phyloP scores from a whole-genome alignment of 30 jellyfish, hydroid and myxozoan species.

The Turritopsis rubra region DNA sequence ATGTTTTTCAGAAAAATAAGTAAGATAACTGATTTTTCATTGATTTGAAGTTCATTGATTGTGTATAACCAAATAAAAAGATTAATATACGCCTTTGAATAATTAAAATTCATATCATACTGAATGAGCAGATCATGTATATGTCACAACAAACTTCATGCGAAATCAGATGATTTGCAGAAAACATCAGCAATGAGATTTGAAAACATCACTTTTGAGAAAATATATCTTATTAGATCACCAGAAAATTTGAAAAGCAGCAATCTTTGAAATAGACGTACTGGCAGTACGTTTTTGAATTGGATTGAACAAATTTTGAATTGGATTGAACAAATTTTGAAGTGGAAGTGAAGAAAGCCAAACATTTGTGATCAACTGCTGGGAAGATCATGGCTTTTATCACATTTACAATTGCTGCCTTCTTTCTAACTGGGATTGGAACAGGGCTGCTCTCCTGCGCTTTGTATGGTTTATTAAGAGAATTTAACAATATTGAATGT shows the following conservation, averaged over 20 bases:
- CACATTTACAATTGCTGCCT: conserved; percentile 32
- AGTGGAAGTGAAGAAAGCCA: too few species aligned
- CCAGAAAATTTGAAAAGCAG: too few species aligned
- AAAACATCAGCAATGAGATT: neutral
- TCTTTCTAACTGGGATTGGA: conserved; percentile 27
- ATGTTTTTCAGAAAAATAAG: too few species aligned
- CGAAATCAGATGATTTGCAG: neutral
- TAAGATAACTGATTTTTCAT: too few species aligned
- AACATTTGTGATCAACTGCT: too few species aligned
- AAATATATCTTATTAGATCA: too few species aligned
- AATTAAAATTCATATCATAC: neutral
- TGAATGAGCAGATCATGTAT: neutral
- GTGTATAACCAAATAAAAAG: too few species aligned
- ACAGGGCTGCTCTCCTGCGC: conserved; percentile 36
- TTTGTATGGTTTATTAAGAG: conserved; percentile 22
- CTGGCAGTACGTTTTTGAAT: neutral
- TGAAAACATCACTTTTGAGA: neutral
- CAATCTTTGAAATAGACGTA: neutral
- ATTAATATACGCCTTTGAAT: neutral
- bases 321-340: too few species aligned
- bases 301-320: too few species aligned
- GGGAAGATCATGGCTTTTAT: conserved; percentile 34
- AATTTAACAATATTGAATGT: conserved; percentile 15
- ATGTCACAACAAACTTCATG: neutral
- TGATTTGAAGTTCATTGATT: too few species aligned